Percentiles rank a stretch among this genome's conserved stretches.
Evolutionary conservation across 2,888 invertebrate genomes (phyloP).

Genomic region (Callosobruchus maculatus): DNA sequence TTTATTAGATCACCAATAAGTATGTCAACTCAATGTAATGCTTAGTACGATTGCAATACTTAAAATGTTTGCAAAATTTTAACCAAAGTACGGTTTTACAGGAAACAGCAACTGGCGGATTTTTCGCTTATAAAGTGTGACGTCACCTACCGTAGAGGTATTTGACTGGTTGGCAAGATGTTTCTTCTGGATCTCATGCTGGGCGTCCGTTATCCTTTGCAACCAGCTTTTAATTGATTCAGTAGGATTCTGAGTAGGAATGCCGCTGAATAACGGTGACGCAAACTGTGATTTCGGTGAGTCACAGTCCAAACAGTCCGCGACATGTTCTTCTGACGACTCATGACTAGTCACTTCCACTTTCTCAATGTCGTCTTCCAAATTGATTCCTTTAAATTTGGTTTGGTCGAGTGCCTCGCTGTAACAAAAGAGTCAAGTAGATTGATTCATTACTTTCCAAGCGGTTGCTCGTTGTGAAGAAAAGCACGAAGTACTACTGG

Average conservation of each 20-base stretch:
- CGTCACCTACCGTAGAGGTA: constrained; percentile 4
- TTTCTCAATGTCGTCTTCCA: constrained; percentile 44
- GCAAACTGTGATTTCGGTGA: constrained; percentile 9
- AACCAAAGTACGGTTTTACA: too few relatives aligned
- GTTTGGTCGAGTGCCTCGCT: constrained; percentile 3
- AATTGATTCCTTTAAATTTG: constrained; percentile 35
- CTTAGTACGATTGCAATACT: too few relatives aligned
- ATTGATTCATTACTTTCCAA: too few relatives aligned
- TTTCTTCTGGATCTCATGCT: constrained; percentile 55
- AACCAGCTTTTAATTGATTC: constrained; percentile 73
- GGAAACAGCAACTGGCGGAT: not conserved
- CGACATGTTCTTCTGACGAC: constrained; percentile 34
- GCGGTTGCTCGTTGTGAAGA: too few relatives aligned
- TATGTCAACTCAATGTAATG: too few relatives aligned
- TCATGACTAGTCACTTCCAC: constrained; percentile 42
- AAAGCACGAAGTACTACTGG: too few relatives aligned
- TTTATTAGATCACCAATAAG: too few relatives aligned
- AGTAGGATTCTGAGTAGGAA: constrained; percentile 52
- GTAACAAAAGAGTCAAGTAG: not conserved
- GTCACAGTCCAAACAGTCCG: constrained; percentile 13
- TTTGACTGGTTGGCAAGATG: constrained; percentile 4
- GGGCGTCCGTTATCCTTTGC: constrained; percentile 70
- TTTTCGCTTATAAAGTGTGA: constrained; percentile 11
- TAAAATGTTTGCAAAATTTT: too few relatives aligned
- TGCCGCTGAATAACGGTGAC: constrained; percentile 27